Conservation (phyloP, 2,797 vertebrate species). For the Pygocentrus nattereri region DNA sequence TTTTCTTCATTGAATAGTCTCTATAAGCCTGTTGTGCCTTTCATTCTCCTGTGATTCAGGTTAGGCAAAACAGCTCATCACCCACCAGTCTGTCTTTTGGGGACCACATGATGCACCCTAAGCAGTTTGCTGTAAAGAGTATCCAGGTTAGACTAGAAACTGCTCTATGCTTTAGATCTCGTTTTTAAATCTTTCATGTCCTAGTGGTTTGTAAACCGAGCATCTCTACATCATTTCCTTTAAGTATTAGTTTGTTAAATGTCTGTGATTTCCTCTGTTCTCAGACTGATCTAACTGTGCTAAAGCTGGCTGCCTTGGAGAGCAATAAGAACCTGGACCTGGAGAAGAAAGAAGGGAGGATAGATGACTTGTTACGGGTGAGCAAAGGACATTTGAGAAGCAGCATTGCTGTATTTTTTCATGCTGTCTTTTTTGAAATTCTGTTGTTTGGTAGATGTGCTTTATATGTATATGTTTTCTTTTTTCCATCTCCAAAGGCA, state of each 20-base stretch:
- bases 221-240: not conserved
- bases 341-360: constrained; percentile 98
- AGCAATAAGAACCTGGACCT: constrained; percentile 98
- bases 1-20: not conserved
- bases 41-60: constrained; percentile 76
- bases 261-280: constrained; percentile 39
- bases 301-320: constrained; percentile 97
- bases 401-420: too few relatives aligned
- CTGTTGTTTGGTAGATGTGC: not conserved
- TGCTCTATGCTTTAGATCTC: not conserved
- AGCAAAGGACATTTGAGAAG: constrained; percentile 62
- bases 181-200: not conserved
- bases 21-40: constrained; percentile 24
- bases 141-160: constrained; percentile 85
- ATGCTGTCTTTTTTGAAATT: not conserved
- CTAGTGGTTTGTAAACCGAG: not conserved
- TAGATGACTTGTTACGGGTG: constrained; percentile 98
- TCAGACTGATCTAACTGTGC: constrained; percentile 96
- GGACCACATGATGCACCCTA: constrained; percentile 94
- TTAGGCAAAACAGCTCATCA: constrained; percentile 96
- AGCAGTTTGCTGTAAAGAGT: constrained; percentile 93
- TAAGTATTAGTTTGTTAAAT: not conserved
- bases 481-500: constrained; percentile 78
- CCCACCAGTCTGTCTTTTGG: constrained; percentile 94
- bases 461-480: not conserved